These are phyloP conservation scores for Orthosia gothica DNA, from an alignment of 2,888 invertebrate species.

Conservation along the genomic window DNA sequence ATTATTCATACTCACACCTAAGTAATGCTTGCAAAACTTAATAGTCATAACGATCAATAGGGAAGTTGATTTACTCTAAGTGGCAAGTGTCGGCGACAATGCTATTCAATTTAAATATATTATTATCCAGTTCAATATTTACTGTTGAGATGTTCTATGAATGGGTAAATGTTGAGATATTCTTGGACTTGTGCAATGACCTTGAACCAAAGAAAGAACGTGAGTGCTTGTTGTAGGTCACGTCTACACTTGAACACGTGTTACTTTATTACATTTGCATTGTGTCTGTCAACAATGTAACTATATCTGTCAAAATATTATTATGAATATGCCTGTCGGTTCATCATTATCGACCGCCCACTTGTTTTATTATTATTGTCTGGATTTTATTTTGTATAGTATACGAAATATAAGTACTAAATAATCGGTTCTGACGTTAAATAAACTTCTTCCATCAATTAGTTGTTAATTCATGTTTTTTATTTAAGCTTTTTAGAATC, in stretches of 20 bases:
- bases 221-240: constrained; percentile 16
- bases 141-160: constrained; percentile 9
- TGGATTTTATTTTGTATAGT: background rate
- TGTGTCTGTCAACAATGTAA: background rate
- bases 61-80: constrained; percentile 42
- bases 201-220: background rate
- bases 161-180: constrained; percentile 2
- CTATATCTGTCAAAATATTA: no score
- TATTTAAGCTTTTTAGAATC: background rate
- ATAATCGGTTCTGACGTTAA: background rate
- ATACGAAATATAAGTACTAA: no score
- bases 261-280: background rate
- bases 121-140: constrained; percentile 51
- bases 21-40: constrained; percentile 20
- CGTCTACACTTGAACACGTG: constrained; percentile 15
- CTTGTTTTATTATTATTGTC: no score
- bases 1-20: constrained; percentile 25
- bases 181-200: background rate
- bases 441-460: background rate
- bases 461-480: background rate
- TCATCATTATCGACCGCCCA: no score
- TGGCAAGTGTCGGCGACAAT: constrained; percentile 25
- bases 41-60: constrained; percentile 29
- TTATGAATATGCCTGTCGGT: background rate
- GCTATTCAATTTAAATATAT: constrained; percentile 38